Conservation (phyloP, 2,113 vertebrate genomes). For the Otis tarda region DNA sequence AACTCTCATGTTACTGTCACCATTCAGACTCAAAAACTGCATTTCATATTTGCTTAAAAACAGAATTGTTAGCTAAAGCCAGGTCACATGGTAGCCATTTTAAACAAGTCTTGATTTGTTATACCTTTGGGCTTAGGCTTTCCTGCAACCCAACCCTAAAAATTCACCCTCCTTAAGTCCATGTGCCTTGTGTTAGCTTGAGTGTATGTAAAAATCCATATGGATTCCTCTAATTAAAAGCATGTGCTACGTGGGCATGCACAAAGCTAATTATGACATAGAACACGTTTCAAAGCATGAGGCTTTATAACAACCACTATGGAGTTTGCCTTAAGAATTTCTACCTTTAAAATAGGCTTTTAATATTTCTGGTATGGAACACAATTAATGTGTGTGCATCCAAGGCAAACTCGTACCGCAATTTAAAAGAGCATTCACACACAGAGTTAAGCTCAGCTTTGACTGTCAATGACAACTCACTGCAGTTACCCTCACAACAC, state of each 20-base stretch:
- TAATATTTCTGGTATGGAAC: neutral
- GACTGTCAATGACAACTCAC: neutral
- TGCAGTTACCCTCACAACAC: neutral
- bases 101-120: constrained; percentile 35
- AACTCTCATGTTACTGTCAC: neutral
- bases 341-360: neutral
- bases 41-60: neutral
- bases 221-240: constrained; percentile 3
- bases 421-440: neutral
- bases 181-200: neutral
- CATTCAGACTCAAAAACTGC: neutral
- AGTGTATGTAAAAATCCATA: neutral
- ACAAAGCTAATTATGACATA: neutral
- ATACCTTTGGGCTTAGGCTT: constrained; percentile 20
- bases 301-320: neutral
- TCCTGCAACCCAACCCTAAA: neutral
- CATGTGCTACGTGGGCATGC: neutral
- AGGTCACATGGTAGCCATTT: neutral
- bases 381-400: neutral
- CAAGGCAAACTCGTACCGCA: neutral
- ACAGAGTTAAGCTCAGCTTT: neutral
- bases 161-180: neutral
- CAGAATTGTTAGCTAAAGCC: neutral
- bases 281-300: neutral
- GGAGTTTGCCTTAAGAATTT: neutral